Evolutionary conservation across 2,888 invertebrate genomes (phyloP).

Genomic region (Didymodactylos carnosus): DNA sequence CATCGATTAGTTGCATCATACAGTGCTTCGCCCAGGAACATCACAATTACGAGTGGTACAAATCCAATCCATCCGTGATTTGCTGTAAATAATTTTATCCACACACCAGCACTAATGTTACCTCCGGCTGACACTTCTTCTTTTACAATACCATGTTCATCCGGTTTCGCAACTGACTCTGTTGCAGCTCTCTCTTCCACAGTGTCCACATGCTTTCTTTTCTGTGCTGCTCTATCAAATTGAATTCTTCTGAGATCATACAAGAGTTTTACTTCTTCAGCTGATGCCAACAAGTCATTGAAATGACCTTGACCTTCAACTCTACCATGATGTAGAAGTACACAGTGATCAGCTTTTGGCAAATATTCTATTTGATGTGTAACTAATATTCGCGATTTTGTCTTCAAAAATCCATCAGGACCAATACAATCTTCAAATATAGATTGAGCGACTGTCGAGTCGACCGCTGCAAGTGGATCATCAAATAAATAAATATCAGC

Average conservation of each 20-base stretch:
- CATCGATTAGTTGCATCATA: background rate
- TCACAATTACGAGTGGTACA: too few relatives aligned
- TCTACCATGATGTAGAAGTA: slow-evolving; percentile 27
- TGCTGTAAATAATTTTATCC: background rate
- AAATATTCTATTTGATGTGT: slow-evolving; percentile 64
- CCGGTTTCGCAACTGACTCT: too few relatives aligned
- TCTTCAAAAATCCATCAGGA: slow-evolving; percentile 42
- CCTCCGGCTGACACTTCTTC: background rate
- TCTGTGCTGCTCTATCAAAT: background rate
- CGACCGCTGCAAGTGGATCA: slow-evolving; percentile 78
- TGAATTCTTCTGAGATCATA: background rate
- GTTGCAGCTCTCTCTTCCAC: background rate
- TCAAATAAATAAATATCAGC: slow-evolving; percentile 68
- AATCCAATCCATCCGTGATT: background rate
- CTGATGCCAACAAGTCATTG: background rate
- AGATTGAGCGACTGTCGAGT: slow-evolving; percentile 67
- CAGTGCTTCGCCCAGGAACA: too few relatives aligned
- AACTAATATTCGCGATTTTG: slow-evolving; percentile 54
- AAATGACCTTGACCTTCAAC: background rate
- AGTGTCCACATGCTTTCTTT: background rate
- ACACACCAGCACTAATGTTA: background rate
- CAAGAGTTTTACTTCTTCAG: background rate
- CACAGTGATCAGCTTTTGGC: slow-evolving; percentile 30
- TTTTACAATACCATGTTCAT: background rate
- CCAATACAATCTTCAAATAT: slow-evolving; percentile 52